These are phyloP conservation scores for Papilio dardanus DNA, from an alignment of 1,140 invertebrate genomes.

Conservation along the genomic window DNA sequence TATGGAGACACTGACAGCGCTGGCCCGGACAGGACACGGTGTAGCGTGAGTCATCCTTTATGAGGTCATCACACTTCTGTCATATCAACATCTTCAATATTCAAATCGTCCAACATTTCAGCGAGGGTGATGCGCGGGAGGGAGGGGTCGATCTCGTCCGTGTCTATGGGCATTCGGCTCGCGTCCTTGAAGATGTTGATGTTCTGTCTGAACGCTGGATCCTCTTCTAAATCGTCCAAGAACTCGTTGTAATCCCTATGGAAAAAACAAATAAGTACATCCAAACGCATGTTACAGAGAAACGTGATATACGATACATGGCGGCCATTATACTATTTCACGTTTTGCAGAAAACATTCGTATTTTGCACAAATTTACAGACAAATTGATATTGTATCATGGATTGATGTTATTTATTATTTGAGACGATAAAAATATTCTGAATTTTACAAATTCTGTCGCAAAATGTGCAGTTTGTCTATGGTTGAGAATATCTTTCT, in stretches of 20 bases:
- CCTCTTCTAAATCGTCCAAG: constrained; percentile 98
- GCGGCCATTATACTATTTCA: not conserved
- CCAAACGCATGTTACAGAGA: not conserved
- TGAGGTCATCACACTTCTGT: constrained; percentile 72
- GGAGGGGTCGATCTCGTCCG: constrained; percentile 87
- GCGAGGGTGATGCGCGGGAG: constrained; percentile 94
- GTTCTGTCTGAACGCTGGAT: constrained; percentile 92
- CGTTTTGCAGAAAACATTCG: no score
- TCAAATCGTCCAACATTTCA: constrained; percentile 98
- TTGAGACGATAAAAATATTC: not conserved
- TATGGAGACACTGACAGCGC: no score
- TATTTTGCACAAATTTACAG: no score
- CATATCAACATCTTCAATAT: constrained; percentile 90
- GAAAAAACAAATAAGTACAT: constrained; percentile 39
- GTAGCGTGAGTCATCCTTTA: no score
- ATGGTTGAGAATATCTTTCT: no score
- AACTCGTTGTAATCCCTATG: constrained; percentile 96
- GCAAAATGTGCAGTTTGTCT: no score
- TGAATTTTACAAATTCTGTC: not conserved
- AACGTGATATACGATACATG: not conserved
- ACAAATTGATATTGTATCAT: no score
- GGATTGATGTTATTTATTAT: no score
- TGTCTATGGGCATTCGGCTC: constrained; percentile 86
- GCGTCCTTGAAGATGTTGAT: constrained; percentile 96
- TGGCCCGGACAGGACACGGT: no score